Evolutionary conservation across 2,113 vertebrate species (phyloP), one percentile per base, ranked within the genome.

Genomic region (Hystrix brachyura): DNA sequence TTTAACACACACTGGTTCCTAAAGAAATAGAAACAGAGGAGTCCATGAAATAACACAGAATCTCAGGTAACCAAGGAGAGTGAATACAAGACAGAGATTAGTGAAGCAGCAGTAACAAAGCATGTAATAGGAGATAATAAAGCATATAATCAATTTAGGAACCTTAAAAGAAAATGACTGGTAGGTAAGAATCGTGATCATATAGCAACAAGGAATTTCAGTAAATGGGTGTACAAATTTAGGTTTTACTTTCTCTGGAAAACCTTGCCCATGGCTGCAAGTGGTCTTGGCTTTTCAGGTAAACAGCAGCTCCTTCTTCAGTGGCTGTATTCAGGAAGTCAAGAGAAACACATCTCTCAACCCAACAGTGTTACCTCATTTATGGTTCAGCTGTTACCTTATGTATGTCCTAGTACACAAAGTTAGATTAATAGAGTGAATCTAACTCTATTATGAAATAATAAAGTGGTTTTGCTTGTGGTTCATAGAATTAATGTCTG

Each of bases 401-500:
- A 38, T 76, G 87, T 59, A 83, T 79, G 67, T 71, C 55, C 18
- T 62, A 51, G 13, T 81, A 25, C 69, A 38, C 5, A 43, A 67
- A 23, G 3, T 87, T 18, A 74, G 18, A 53, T 60, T 38, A 38
- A 38, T 38, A 38, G 38, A 38, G 38, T 38, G 38, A 38, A 38
- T 38, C 38, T 38, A 38, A 38, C 38, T 38, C 38, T 38, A 38
- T 38, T 94, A 48, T 57, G 53, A 62, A 62, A 72, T 29, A 62
- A 38, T 87, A 3, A 80, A 53, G 7, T 59, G 2, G 23, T 38
- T 87, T 82, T 91, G 79, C 67, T 23, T 78, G 62, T 48, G n/a
- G 25, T 64, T 82, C 62, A 90, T 78, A 14, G 34, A 90, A 71
- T 94, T 88, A 96, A 62, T 69, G 15, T 90, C 25, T 87, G 8